phyloP scores from a whole-genome alignment of 2,888 invertebrate species.

The Osmoderma eremita region DNA sequence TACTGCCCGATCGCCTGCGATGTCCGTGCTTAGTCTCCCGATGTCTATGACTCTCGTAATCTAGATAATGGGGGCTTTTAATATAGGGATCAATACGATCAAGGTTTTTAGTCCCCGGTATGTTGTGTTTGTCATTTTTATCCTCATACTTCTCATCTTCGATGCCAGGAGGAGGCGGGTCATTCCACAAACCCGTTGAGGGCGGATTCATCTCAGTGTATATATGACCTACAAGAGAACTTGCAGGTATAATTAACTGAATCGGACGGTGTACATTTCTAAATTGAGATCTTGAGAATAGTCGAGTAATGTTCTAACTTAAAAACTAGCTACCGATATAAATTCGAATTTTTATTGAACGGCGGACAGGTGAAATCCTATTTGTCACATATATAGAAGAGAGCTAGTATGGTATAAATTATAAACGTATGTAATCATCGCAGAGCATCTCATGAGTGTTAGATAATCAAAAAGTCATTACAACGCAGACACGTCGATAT shows the following conservation, averaged over 20 bases:
- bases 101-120: conserved; percentile 48
- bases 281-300: conserved; percentile 54
- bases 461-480: conserved; percentile 46
- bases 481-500: conserved; percentile 28
- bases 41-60: conserved; percentile 51
- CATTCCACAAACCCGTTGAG: conserved; percentile 57
- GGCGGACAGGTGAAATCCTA: conserved; percentile 36
- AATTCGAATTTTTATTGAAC: conserved; percentile 20
- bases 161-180: conserved; percentile 63
- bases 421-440: background rate
- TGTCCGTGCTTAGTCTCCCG: conserved; percentile 36
- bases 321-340: background rate
- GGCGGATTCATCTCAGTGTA: conserved; percentile 56
- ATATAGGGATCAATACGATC: conserved; percentile 57
- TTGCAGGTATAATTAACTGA: conserved; percentile 65
- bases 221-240: conserved; percentile 65
- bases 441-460: conserved; percentile 36
- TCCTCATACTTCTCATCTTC: conserved; percentile 52
- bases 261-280: conserved; percentile 53
- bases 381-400: conserved; percentile 6
- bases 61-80: conserved; percentile 57
- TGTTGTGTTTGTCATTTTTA: conserved; percentile 31
- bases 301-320: conserved; percentile 35
- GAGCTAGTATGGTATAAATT: no score
- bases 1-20: conserved; percentile 49